A percentile compares a stretch with the other conserved stretches of the same genome.
phyloP scores from a whole-genome alignment of 1,140 invertebrate genomes.

The Drosophila ananassae region DNA sequence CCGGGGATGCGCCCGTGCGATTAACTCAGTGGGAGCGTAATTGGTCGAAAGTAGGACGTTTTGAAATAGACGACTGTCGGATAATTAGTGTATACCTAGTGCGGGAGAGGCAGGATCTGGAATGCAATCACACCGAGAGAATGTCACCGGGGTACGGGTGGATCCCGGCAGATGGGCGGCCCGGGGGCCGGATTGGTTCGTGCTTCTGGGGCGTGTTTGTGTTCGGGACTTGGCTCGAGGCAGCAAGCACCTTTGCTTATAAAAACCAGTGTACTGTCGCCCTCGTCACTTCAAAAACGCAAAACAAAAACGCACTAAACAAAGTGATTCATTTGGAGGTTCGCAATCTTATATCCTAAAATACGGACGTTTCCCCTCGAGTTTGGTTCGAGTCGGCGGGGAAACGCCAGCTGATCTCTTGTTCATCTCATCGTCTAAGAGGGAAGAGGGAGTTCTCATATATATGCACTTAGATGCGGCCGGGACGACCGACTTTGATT shows the following conservation, averaged over 20 bases:
- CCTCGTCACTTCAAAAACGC: slow-evolving; percentile 21
- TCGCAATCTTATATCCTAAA: slow-evolving; percentile 36
- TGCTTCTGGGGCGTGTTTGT: slow-evolving; percentile 28
- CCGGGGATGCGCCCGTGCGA: slow-evolving; percentile 13
- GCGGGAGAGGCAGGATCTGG: slow-evolving; percentile 38
- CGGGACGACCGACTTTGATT: slow-evolving; percentile 66
- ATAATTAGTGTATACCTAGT: slow-evolving; percentile 24
- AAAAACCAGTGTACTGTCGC: slow-evolving; percentile 55
- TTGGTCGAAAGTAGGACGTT: slow-evolving; percentile 20
- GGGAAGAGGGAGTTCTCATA: slow-evolving; percentile 19
- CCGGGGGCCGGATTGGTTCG: slow-evolving; percentile 18
- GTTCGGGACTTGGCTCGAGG: slow-evolving; percentile 50
- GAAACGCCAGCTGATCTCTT: slow-evolving; percentile 32
- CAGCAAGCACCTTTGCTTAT: slow-evolving; percentile 47
- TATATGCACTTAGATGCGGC: slow-evolving; percentile 80
- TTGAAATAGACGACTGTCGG: slow-evolving; percentile 13
- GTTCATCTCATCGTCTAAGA: slow-evolving; percentile 36
- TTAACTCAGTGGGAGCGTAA: slow-evolving; percentile 28
- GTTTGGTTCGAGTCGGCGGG: background rate
- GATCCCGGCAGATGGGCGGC: background rate
- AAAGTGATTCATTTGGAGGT: slow-evolving; percentile 25
- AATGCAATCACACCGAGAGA: slow-evolving; percentile 53
- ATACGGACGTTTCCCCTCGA: slow-evolving; percentile 38
- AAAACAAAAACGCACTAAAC: slow-evolving; percentile 24
- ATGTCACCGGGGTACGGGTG: slow-evolving; percentile 1